A percentile compares a stretch with the other conserved stretches of the same genome.
These are phyloP conservation scores for Tryphoninae sp. DNA, from an alignment of 2,888 invertebrate genomes.

Conservation along the genomic window DNA sequence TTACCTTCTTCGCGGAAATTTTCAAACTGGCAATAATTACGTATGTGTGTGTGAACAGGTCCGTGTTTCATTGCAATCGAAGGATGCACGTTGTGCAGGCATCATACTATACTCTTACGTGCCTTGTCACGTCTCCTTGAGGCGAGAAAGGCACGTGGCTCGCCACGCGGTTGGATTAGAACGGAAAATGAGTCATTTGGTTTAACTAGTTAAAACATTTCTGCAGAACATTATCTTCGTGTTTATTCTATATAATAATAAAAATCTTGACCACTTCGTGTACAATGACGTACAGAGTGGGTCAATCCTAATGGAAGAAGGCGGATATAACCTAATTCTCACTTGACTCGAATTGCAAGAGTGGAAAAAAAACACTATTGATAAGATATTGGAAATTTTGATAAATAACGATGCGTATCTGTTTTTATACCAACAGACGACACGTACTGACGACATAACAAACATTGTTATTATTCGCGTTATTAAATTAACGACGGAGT, in stretches of 20 bases:
- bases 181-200: constrained; percentile 31
- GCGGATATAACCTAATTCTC: no score
- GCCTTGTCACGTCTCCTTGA: not conserved
- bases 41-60: constrained; percentile 10
- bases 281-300: no score
- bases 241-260: no score
- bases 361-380: no score
- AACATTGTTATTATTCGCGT: no score
- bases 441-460: no score
- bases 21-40: not conserved
- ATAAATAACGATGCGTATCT: no score
- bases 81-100: constrained; percentile 50
- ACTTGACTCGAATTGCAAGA: no score
- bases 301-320: no score
- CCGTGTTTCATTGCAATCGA: not conserved
- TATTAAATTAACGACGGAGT: not conserved
- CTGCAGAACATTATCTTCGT: not conserved
- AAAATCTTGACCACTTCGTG: no score
- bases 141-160: constrained; percentile 40
- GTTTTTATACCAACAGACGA: no score
- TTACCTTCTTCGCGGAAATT: not conserved
- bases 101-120: constrained; percentile 37
- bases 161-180: constrained; percentile 60
- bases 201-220: not conserved
- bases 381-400: no score